These are phyloP conservation scores for Phycodurus eques DNA, from an alignment of 2,113 vertebrate genomes.

Conservation along the genomic window DNA sequence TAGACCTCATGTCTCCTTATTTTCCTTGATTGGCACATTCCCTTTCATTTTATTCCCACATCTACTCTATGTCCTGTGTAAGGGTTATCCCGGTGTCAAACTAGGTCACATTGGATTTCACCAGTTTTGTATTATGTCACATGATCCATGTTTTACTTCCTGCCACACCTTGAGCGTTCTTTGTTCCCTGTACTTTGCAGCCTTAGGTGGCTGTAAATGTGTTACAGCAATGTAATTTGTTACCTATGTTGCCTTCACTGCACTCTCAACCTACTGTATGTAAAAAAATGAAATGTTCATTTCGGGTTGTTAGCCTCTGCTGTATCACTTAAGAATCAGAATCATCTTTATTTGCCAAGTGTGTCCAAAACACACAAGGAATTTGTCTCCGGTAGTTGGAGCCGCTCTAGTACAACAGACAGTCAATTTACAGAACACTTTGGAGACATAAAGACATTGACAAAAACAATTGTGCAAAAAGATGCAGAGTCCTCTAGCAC, in stretches of 20 bases:
- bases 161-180: conserved; percentile 24
- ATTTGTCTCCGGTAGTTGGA: too few species aligned
- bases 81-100: neutral
- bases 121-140: conserved; percentile 12
- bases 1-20: neutral
- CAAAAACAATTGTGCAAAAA: too few species aligned
- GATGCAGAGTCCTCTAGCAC: too few species aligned
- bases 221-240: neutral
- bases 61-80: neutral
- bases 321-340: too few species aligned
- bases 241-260: neutral
- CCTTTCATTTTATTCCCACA: neutral
- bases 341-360: too few species aligned
- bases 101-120: conserved; percentile 14
- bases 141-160: neutral
- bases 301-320: neutral
- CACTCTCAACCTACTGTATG: neutral
- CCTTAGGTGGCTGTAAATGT: conserved; percentile 1
- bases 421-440: too few species aligned
- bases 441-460: too few species aligned
- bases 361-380: too few species aligned
- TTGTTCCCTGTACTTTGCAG: neutral
- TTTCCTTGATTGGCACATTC: neutral
- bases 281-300: neutral
- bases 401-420: too few species aligned